Percentiles rank a stretch among this genome's conserved stretches.
Conservation (phyloP, 2,888 invertebrate genomes). For the Abrostola tripartita region DNA sequence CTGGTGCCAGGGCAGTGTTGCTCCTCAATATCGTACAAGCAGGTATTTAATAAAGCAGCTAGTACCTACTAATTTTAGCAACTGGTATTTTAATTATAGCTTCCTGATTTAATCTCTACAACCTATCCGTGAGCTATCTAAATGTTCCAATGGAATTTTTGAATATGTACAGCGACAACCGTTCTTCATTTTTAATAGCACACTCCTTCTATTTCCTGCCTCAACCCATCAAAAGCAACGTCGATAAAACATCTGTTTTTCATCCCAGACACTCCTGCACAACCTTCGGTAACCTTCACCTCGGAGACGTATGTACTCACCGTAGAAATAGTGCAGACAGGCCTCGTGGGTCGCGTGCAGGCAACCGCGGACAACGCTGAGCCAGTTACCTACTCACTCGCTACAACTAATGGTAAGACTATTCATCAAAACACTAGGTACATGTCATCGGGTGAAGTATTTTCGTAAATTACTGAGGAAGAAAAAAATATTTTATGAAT, state of each 20-base stretch:
- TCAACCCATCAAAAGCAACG: too few species aligned
- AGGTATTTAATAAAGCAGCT: conserved; percentile 31
- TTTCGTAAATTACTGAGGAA: too few species aligned
- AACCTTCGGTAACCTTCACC: conserved; percentile 70
- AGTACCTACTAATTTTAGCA: background rate
- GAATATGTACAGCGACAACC: too few species aligned
- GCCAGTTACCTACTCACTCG: conserved; percentile 68
- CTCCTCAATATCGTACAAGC: conserved; percentile 44
- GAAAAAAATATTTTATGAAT: too few species aligned
- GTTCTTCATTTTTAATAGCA: background rate
- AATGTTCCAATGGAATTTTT: too few species aligned
- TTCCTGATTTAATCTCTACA: too few species aligned
- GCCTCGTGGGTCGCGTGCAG: conserved; percentile 69
- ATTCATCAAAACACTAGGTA: background rate
- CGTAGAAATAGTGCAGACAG: conserved; percentile 68
- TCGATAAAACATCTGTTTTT: too few species aligned
- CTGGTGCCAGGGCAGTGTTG: conserved; percentile 68
- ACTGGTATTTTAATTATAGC: too few species aligned
- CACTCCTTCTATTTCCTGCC: too few species aligned
- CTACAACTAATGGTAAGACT: conserved; percentile 67
- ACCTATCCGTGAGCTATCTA: too few species aligned
- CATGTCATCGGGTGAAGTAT: too few species aligned
- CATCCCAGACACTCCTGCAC: conserved; percentile 59
- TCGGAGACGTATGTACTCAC: conserved; percentile 69
- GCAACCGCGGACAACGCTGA: conserved; percentile 78